Evolutionary conservation across 2,113 vertebrate species (phyloP), one percentile per base, ranked within the genome.

Genomic region (Larimichthys polyactis): DNA sequence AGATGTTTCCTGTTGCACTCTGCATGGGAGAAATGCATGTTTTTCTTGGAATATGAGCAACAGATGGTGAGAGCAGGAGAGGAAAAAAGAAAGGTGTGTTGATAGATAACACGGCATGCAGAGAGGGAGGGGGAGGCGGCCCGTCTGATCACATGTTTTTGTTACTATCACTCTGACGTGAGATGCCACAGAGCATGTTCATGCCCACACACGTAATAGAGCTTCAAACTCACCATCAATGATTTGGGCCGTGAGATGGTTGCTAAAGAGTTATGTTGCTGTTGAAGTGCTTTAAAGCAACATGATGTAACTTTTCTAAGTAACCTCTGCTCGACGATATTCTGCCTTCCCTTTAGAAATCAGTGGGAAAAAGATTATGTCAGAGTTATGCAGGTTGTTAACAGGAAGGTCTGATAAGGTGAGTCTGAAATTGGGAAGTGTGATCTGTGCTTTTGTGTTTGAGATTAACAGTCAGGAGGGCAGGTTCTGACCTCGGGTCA

Each of bases 1-100:
- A 93, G 92, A 93, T 92, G 92, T 93, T 93, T 93, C 92, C 92
- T 91, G 90, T 83, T 75, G 60, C 36, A 36, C 87, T 12, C 83
- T 63, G 88, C 32, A 7, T 78, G 79, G 79, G 82, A 89, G 81
- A 89, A 81, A 86, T 51, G 24, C 15, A 54, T 90, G 80, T 91
- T 89, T 79, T 46, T 89, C 44, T 86, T 87, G 81, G 89, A 91
- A 62, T 72, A 71, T 57, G 66, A 89, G 84, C 81, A 71, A 71
- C 85, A 89, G 90, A 92, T 87, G 90, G 86, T 5, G 51, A 81
- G 77, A 89, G 14, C 54, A 40, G 82, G 71, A 43, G 69, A 88
- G 85, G 88, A 75, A 87, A 71, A 81, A 48, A 86, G 60, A 77
- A 83, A 87, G 90, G 90, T 91, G 89, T 83, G 84, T 80, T 67